A percentile compares a stretch with the other conserved stretches of the same genome.
These are phyloP conservation scores for Ctenopoma kingsleyae DNA, from an alignment of 2,797 vertebrate species.

Conservation along the genomic window DNA sequence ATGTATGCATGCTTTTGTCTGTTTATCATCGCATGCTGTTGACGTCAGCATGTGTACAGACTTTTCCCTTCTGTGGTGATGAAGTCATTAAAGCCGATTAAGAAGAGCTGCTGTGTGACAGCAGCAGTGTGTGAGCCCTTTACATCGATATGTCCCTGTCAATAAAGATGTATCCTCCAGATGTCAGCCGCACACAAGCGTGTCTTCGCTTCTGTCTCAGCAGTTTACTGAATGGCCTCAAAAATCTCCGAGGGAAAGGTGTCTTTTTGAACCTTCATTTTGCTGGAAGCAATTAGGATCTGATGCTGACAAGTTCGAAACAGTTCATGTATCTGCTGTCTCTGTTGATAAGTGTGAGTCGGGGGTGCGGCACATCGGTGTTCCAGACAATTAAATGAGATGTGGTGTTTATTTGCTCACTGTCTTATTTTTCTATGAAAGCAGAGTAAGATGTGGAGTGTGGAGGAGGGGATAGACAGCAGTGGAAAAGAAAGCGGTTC, in stretches of 20 bases:
- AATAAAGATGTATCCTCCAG: constrained; percentile 91
- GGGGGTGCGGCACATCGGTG: constrained; percentile 82
- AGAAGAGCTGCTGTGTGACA: constrained; percentile 82
- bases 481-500: constrained; percentile 47
- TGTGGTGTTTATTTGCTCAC: constrained; percentile 87
- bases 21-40: constrained; percentile 49
- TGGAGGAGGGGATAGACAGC: constrained; percentile 51
- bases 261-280: constrained; percentile 90
- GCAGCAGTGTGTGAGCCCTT: constrained; percentile 76
- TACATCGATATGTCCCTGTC: constrained; percentile 87
- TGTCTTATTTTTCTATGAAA: constrained; percentile 82
- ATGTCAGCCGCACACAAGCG: constrained; percentile 89
- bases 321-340: constrained; percentile 90
- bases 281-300: constrained; percentile 88
- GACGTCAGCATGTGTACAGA: constrained; percentile 48
- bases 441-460: constrained; percentile 63
- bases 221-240: constrained; percentile 86
- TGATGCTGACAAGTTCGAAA: constrained; percentile 90
- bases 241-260: constrained; percentile 90
- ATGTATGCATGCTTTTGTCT: constrained; percentile 33
- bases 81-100: constrained; percentile 89
- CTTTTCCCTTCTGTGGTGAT: constrained; percentile 80
- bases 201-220: constrained; percentile 86
- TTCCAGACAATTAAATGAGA: constrained; percentile 91
- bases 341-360: constrained; percentile 88